Evolutionary conservation across 2,888 invertebrate species (phyloP).

Genomic region (Drosophila colorata): DNA sequence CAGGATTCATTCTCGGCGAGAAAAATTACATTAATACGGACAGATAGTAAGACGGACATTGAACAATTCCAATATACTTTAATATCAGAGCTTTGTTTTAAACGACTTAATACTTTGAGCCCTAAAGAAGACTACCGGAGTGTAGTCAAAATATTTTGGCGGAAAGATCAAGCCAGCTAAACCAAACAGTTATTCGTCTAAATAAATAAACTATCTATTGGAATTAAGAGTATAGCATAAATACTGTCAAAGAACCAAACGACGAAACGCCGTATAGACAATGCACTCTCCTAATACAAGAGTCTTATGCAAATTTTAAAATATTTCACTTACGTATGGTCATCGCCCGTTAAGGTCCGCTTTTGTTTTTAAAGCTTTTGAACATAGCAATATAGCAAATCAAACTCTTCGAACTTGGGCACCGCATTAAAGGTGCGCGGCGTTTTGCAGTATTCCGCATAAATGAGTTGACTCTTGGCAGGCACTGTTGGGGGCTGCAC

Average conservation of each 20-base stretch:
- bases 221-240: too few species aligned
- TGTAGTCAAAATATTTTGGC: too few species aligned
- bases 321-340: background rate
- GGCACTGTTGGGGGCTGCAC: constrained; percentile 81
- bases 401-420: constrained; percentile 79
- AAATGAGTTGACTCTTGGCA: constrained; percentile 79
- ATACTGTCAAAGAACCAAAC: too few species aligned
- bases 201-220: background rate
- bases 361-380: constrained; percentile 58
- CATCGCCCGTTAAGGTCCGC: background rate
- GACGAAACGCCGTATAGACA: too few species aligned
- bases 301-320: background rate
- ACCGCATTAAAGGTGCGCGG: constrained; percentile 77
- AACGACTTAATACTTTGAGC: too few species aligned
- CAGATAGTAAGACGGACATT: too few species aligned
- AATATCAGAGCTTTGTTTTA: too few species aligned
- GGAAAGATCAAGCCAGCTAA: too few species aligned
- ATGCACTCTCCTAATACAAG: background rate
- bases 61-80: background rate
- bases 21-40: too few species aligned
- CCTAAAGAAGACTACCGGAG: too few species aligned
- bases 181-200: background rate
- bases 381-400: constrained; percentile 75
- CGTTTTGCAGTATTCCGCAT: constrained; percentile 82
- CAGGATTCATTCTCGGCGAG: too few species aligned